These are phyloP conservation scores for Trilocha varians DNA, from an alignment of 2,888 invertebrate genomes.

Conservation along the genomic window DNA sequence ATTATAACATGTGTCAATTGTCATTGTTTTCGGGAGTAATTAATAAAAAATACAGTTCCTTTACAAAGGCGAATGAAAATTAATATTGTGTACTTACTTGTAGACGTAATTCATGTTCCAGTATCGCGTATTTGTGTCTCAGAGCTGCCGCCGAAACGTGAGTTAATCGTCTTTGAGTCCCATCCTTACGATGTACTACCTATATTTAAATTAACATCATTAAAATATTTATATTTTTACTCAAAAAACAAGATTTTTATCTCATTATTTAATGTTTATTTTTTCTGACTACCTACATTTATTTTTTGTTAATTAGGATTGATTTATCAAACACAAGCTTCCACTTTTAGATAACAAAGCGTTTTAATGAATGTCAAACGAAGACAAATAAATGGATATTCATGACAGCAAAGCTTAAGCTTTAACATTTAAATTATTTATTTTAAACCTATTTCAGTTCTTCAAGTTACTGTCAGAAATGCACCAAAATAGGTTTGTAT, in stretches of 20 bases:
- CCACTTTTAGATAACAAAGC: slow-evolving; percentile 1
- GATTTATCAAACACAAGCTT: not conserved
- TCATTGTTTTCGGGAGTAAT: too few relatives aligned
- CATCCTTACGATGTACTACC: slow-evolving; percentile 63
- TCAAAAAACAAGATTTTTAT: not conserved
- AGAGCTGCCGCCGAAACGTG: slow-evolving; percentile 59
- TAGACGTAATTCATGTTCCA: slow-evolving; percentile 61
- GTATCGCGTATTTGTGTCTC: slow-evolving; percentile 63
- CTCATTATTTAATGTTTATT: not conserved
- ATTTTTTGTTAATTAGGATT: not conserved
- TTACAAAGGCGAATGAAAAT: not conserved
- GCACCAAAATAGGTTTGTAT: too few relatives aligned
- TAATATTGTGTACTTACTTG: slow-evolving; percentile 37
- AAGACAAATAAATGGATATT: not conserved
- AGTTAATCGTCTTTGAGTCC: slow-evolving; percentile 43
- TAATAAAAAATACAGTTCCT: too few relatives aligned
- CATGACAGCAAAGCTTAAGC: slow-evolving; percentile 8
- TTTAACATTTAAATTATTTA: slow-evolving; percentile 5
- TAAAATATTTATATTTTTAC: not conserved
- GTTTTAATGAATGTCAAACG: not conserved
- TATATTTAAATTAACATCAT: slow-evolving; percentile 17
- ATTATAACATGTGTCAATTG: too few relatives aligned
- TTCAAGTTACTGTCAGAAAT: too few relatives aligned
- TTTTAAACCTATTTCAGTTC: not conserved
- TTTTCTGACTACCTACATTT: not conserved